Conservation (phyloP, 2,113 vertebrate genomes). For the Strigops habroptila region DNA sequence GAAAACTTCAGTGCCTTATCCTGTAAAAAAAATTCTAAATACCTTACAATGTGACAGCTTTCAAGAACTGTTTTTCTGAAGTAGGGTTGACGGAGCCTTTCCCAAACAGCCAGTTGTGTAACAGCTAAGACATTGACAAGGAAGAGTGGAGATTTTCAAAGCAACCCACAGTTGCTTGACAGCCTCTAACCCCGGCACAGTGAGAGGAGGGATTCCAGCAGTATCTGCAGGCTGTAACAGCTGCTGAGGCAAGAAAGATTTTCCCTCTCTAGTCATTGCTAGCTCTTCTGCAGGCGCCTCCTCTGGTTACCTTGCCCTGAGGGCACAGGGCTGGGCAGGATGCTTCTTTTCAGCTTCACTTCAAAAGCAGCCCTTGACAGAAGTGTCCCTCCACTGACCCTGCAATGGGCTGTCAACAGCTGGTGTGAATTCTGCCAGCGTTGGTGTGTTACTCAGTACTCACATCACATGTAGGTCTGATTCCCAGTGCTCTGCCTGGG, state of each 20-base stretch:
- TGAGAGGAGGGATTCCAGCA: not conserved
- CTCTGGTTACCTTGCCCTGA: not conserved
- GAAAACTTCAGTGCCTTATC: not conserved
- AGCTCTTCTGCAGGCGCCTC: not conserved
- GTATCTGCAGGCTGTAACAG: not conserved
- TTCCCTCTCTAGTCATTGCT: not conserved
- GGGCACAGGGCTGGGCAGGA: not conserved
- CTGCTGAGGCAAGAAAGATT: not conserved
- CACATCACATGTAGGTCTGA: fast-evolving
- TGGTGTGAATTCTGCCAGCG: not conserved
- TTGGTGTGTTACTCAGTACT: fast-evolving
- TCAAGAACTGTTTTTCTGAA: not conserved
- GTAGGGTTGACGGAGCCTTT: not conserved
- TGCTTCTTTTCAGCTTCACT: not conserved
- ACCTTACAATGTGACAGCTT: not conserved
- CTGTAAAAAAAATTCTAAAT: not conserved
- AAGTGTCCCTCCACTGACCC: not conserved
- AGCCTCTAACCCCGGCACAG: not conserved
- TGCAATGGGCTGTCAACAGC: not conserved
- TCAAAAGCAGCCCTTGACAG: not conserved
- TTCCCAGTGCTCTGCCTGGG: not conserved
- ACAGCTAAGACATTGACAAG: not conserved
- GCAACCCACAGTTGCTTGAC: not conserved
- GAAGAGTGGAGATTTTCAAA: not conserved
- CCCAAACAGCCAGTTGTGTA: not conserved